These are phyloP conservation scores for Syngnathus floridae DNA, from an alignment of 2,113 vertebrate species.

Conservation along the genomic window DNA sequence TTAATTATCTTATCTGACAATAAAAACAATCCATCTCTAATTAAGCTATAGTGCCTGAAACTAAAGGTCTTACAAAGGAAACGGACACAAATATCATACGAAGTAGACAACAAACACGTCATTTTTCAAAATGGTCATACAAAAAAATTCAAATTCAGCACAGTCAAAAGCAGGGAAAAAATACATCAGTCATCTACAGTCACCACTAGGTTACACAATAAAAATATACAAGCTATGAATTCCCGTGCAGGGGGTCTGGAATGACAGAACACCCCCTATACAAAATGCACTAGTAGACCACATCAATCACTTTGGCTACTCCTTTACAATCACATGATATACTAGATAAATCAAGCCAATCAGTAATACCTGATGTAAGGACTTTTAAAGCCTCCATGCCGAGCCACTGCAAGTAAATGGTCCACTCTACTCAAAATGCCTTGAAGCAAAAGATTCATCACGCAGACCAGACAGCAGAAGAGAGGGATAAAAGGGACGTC, in stretches of 20 bases:
- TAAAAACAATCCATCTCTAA: constrained; percentile 27
- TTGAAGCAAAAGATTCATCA: constrained; percentile 51
- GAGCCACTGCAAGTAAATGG: constrained; percentile 40
- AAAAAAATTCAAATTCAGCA: constrained; percentile 29
- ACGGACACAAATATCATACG: constrained; percentile 20
- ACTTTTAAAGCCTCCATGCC: constrained; percentile 21
- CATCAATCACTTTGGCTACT: not conserved
- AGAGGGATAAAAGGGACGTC: constrained; percentile 24
- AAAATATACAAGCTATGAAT: constrained; percentile 32
- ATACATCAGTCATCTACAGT: constrained; percentile 21
- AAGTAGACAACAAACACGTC: constrained; percentile 1
- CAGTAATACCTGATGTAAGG: not conserved
- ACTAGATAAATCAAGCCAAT: not conserved
- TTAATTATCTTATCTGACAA: constrained; percentile 11
- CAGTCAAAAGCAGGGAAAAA: constrained; percentile 28
- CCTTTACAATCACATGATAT: not conserved
- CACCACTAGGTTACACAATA: constrained; percentile 14
- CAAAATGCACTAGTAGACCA: constrained; percentile 19
- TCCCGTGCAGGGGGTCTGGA: constrained; percentile 43
- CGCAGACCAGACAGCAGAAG: constrained; percentile 42
- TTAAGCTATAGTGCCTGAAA: not conserved
- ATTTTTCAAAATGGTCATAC: constrained; percentile 24
- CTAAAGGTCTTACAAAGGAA: not conserved
- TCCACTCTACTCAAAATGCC: constrained; percentile 36
- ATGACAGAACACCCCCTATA: constrained; percentile 44